Percentiles rank a stretch among this genome's conserved stretches.
These are phyloP conservation scores for Tipula confusa DNA, from an alignment of 2,888 invertebrate species.

Conservation along the genomic window DNA sequence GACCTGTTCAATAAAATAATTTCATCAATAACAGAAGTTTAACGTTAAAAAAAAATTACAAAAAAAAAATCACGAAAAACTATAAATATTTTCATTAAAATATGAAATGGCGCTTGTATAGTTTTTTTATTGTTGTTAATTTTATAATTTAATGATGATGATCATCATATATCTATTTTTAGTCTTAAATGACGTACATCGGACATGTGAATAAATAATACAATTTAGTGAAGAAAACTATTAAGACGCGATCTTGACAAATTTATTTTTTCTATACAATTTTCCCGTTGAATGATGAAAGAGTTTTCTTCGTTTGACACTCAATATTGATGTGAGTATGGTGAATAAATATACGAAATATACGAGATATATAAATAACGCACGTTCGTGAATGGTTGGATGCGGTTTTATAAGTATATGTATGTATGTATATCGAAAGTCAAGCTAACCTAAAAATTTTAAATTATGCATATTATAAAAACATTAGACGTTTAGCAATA, in stretches of 20 bases:
- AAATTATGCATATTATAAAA: neutral
- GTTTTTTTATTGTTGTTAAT: neutral
- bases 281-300: neutral
- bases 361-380: neutral
- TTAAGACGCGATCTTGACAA: neutral
- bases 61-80: neutral
- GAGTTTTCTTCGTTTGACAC: neutral
- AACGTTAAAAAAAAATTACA: neutral
- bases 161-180: neutral
- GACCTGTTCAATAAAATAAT: neutral
- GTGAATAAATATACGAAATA: neutral
- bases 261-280: neutral
- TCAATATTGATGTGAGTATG: neutral
- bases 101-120: neutral
- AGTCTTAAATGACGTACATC: neutral
- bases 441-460: neutral
- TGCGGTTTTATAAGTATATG: too few species aligned
- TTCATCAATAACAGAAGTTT: neutral
- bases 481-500: neutral
- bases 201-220: neutral
- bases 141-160: constrained; percentile 6
- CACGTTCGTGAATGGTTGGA: neutral
- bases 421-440: neutral
- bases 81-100: neutral
- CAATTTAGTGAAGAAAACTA: neutral